Base-by-base conservation (phyloP, 2,797 vertebrate species). In the Coregonus suidteri region DNA sequence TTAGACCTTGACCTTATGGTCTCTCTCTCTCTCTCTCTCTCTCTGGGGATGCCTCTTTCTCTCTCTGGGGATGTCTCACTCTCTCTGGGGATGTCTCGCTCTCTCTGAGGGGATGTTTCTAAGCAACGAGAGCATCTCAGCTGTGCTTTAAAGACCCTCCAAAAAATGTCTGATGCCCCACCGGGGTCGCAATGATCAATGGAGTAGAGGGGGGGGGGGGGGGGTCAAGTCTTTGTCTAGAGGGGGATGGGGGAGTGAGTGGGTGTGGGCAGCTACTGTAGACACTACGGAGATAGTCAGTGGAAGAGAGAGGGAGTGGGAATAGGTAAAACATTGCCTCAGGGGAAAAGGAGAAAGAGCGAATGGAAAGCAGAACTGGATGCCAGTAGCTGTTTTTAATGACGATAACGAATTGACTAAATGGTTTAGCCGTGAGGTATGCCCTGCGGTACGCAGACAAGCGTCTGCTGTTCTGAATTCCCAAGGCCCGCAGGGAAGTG, bases 371-470 rank as follows among this genome's bases (percentile, higher is more conserved):
- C 14, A 51, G 41, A 67, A 9, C 30, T 7, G 52, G 54, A 47
- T 47, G 41, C 41, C 41, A 47, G 41, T 47, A 47, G 3, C 41
- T 47, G 41, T 3, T 47, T 47, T 47, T 56, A 56, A 18, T 56
- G 54, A 56, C 6, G 16, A 56, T 56, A 15, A 53, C 0, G 15
- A 18, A 15, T 5, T 18, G 15, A 15, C 53, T 56, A 56, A 18
- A 56, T 56, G 53, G 53, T 56, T 18, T 15, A 56, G 54, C 18
- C 15, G 15, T 56, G 54, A n/a, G 14, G 54, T 47, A 56, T n/a
- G 14, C 54, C 54, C 70, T 81, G 37, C 71, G 70, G 65, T 56
- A 75, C 62, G 59, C 71, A 74, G 68, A 75, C 64, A n/a, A 4
- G 73, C 1, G 34, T 75, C 73, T 59, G 37, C 54, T 47, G 41